These are phyloP conservation scores for Phainopepla nitens DNA, from an alignment of 2,113 vertebrate species.

Conservation along the genomic window DNA sequence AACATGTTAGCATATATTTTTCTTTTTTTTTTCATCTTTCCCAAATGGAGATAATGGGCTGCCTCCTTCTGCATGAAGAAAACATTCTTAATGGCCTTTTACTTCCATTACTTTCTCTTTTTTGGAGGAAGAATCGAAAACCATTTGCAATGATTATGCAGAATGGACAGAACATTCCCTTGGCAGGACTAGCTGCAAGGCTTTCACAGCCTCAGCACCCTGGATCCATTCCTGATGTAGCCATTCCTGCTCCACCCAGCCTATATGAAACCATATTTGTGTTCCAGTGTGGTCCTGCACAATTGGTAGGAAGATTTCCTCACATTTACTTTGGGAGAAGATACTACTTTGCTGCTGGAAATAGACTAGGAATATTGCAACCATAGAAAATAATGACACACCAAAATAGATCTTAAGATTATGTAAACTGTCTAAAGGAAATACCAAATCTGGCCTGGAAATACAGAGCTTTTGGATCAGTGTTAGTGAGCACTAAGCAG, in stretches of 20 bases:
- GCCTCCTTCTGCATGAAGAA: not conserved
- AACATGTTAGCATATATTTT: fast-evolving
- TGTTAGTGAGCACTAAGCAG: not conserved
- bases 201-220: not conserved
- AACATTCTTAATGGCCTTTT: not conserved
- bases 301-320: not conserved
- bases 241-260: not conserved
- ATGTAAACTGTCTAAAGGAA: not conserved
- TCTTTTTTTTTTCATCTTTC: not conserved
- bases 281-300: not conserved
- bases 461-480: not conserved
- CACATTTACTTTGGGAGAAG: not conserved
- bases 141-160: not conserved
- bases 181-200: not conserved
- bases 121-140: not conserved
- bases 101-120: not conserved
- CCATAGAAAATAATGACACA: not conserved
- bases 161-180: not conserved
- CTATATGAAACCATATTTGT: not conserved
- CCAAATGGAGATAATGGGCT: not conserved
- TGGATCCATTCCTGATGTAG: not conserved
- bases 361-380: not conserved
- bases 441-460: not conserved
- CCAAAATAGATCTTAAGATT: not conserved
- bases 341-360: not conserved